Conservation (phyloP, 2,888 invertebrate species). For the Chalcis sispes region DNA sequence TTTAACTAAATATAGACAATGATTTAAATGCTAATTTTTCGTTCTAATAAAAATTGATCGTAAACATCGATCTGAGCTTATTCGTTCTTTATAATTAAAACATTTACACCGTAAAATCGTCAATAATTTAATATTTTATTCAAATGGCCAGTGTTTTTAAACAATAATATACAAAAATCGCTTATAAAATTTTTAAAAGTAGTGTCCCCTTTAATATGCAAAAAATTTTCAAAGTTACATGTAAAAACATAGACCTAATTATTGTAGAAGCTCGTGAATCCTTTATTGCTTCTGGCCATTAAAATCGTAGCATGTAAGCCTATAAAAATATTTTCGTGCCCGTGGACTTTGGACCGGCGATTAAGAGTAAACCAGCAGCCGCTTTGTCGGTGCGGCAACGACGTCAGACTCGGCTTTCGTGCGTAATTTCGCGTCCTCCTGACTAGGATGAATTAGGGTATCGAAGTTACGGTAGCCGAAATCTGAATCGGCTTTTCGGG, state of each 20-base stretch:
- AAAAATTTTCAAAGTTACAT: too few relatives aligned
- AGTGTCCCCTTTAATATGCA: slow-evolving; percentile 2
- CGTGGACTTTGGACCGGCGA: slow-evolving; percentile 60
- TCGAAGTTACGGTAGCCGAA: slow-evolving; percentile 63
- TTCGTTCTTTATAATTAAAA: too few relatives aligned
- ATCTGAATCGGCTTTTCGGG: slow-evolving; percentile 58
- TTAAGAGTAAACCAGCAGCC: slow-evolving; percentile 48
- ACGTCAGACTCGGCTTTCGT: slow-evolving; percentile 56
- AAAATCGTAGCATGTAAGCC: slow-evolving; percentile 58
- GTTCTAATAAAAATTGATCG: too few relatives aligned
- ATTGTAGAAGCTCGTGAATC: slow-evolving; percentile 27
- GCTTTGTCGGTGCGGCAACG: slow-evolving; percentile 42
- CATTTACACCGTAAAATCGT: too few relatives aligned
- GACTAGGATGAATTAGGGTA: slow-evolving; percentile 61
- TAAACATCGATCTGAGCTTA: too few relatives aligned
- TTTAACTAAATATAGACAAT: too few relatives aligned
- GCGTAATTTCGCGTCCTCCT: slow-evolving; percentile 64
- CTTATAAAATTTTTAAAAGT: too few relatives aligned
- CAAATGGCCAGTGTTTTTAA: too few relatives aligned
- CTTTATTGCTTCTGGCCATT: slow-evolving; percentile 45
- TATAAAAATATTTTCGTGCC: slow-evolving; percentile 63
- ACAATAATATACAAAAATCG: too few relatives aligned
- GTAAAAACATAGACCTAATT: slow-evolving; percentile 29
- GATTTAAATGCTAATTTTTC: too few relatives aligned
- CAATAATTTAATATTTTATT: too few relatives aligned